These are phyloP conservation scores for Palythoa grandiflora DNA, from an alignment of 92 coral and sea anemone genomes.

Conservation along the genomic window DNA sequence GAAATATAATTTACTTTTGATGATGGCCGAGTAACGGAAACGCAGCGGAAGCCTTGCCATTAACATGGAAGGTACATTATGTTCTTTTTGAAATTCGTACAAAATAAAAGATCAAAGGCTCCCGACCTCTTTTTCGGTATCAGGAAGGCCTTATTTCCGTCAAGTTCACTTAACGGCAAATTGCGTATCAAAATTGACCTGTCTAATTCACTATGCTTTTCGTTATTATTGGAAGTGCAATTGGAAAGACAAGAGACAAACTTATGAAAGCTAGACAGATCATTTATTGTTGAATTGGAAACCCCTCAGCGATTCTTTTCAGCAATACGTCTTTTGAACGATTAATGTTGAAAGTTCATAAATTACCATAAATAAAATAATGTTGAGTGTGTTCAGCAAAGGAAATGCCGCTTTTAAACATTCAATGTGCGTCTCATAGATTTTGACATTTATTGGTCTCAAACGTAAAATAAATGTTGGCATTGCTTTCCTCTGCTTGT, in stretches of 20 bases:
- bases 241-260: background rate
- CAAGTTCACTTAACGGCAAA: background rate
- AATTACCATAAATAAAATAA: background rate
- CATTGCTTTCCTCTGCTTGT: background rate
- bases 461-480: background rate
- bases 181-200: background rate
- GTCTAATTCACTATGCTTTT: background rate
- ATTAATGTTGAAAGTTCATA: background rate
- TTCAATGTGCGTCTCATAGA: background rate
- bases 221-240: background rate
- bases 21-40: conserved; percentile 51
- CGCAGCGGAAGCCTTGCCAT: background rate
- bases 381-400: background rate
- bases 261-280: background rate
- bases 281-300: background rate
- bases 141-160: background rate
- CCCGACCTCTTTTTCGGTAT: conserved; percentile 29
- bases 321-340: background rate
- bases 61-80: background rate
- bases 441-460: background rate
- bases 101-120: background rate
- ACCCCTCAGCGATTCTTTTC: background rate
- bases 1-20: conserved; percentile 48
- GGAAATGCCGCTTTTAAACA: background rate
- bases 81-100: background rate